Conservation (phyloP, 2,797 vertebrate species). For the Xyrichtys novacula region DNA sequence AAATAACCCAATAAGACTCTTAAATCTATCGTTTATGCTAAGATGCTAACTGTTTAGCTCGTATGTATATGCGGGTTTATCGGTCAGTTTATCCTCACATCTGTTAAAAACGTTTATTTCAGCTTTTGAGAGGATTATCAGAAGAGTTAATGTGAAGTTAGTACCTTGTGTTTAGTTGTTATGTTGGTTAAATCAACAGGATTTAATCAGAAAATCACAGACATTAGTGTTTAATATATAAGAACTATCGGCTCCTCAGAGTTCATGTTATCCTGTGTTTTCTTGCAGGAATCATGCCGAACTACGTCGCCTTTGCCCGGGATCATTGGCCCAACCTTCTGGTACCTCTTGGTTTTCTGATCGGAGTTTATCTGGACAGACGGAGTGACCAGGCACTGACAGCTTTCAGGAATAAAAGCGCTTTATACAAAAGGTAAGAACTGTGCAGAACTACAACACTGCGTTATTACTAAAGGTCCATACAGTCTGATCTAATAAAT, state of each 20-base stretch:
- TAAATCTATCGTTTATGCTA: conserved; percentile 20
- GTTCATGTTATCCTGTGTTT: not conserved
- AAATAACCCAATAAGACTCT: not conserved
- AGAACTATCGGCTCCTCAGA: not conserved
- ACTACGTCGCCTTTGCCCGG: conserved; percentile 83
- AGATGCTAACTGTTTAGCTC: conserved; percentile 25
- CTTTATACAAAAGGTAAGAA: conserved; percentile 89
- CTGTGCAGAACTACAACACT: too few relatives aligned
- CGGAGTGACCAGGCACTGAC: conserved; percentile 87
- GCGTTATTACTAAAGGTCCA: too few relatives aligned
- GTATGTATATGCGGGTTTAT: not conserved
- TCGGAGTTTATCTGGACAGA: conserved; percentile 91
- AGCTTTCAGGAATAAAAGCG: conserved; percentile 93
- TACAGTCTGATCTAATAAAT: too few relatives aligned
- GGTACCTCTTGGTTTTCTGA: conserved; percentile 89
- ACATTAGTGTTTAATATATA: not conserved
- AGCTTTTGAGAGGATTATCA: too few relatives aligned
- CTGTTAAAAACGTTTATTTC: too few relatives aligned
- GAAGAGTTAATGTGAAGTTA: too few relatives aligned
- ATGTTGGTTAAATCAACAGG: too few relatives aligned
- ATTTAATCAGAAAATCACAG: too few relatives aligned
- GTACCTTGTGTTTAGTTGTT: too few relatives aligned
- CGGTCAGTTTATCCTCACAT: too few relatives aligned
- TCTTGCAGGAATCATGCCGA: conserved; percentile 86
- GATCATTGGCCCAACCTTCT: conserved; percentile 88